Percentiles rank a stretch among this genome's conserved stretches.
Conservation (phyloP, 1,140 invertebrate genomes). For the Bombus confusus region DNA sequence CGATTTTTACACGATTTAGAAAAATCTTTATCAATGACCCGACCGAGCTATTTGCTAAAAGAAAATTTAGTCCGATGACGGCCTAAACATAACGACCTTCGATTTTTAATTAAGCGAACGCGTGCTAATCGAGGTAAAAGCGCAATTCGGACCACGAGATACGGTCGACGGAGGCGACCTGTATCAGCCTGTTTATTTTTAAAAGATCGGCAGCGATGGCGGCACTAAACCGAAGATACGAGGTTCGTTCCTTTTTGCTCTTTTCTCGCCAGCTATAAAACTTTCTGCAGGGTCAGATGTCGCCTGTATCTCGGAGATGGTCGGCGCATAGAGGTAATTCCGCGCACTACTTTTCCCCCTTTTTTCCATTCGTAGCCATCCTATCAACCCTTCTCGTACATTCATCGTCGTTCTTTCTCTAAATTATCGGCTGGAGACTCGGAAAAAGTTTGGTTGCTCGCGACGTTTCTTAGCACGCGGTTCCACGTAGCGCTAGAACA, state of each 20-base stretch:
- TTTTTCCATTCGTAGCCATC: background rate
- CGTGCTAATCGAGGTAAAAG: constrained; percentile 32
- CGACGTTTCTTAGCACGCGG: background rate
- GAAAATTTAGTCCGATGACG: background rate
- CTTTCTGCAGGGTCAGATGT: constrained; percentile 33
- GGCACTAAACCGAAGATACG: background rate
- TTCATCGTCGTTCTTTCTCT: background rate
- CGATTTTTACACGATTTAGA: no score
- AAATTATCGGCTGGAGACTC: background rate
- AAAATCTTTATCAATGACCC: background rate
- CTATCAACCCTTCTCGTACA: background rate
- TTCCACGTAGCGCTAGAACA: background rate
- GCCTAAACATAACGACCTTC: background rate
- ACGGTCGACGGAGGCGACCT: background rate
- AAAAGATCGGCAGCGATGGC: background rate
- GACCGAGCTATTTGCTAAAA: background rate
- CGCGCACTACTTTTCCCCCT: constrained; percentile 3
- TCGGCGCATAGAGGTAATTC: constrained; percentile 42
- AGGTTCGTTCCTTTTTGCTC: constrained; percentile 15
- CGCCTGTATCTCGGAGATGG: constrained; percentile 22
- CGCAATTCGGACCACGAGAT: background rate
- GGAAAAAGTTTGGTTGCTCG: background rate
- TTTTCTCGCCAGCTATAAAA: background rate
- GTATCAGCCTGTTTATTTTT: background rate
- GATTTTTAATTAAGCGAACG: background rate